Base-by-base conservation (phyloP, 2,797 vertebrate genomes). In the Amphiprion clarkii region DNA sequence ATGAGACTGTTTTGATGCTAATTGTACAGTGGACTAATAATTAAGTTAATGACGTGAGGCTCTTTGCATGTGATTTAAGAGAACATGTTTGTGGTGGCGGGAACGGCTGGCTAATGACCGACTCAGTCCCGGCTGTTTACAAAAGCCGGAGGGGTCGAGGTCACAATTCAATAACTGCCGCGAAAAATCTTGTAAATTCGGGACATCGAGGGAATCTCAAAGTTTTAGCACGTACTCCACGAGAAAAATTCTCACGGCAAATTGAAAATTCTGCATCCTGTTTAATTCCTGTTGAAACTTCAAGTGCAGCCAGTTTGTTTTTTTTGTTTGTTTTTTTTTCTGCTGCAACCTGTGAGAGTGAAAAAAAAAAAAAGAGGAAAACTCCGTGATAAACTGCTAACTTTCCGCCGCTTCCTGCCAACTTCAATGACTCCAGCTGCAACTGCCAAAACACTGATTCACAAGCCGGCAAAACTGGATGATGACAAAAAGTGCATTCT, bases 401-500 rank as follows among this genome's bases (percentile, higher is more conserved):
- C 83, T 46, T 46, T 85, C 33, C 31, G 19, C 49, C 7, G 49
- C 58, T 16, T 78, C 70, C 63, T 84, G 87, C 84, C 87, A 88
- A 72, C 79, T 76, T 79, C 74, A 74, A 64, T 31, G 82, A 89
- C 85, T 88, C 86, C 86, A 89, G 80, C 83, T 82, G 87, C 77
- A 65, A 78, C 88, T 85, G 89, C 87, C 88, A 88, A 88, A 86
- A 85, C 84, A 81, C 82, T 74, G 83, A 89, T 84, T 88, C 85
- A 87, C 82, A 88, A 78, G 70, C 68, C 76, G 85, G 87, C 73
- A 83, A 83, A 87, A 85, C 87, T 71, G 85, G 96, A 95, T 84
- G 76, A 94, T 94, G 96, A 96, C 95, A 96, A 97, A 96, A 97
- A 96, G 94, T 93, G 94, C 93, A 95, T 96, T 95, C 96, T 96